Base-by-base conservation (phyloP, 2,888 invertebrate genomes). In the Pseudeuparius sepicola region DNA sequence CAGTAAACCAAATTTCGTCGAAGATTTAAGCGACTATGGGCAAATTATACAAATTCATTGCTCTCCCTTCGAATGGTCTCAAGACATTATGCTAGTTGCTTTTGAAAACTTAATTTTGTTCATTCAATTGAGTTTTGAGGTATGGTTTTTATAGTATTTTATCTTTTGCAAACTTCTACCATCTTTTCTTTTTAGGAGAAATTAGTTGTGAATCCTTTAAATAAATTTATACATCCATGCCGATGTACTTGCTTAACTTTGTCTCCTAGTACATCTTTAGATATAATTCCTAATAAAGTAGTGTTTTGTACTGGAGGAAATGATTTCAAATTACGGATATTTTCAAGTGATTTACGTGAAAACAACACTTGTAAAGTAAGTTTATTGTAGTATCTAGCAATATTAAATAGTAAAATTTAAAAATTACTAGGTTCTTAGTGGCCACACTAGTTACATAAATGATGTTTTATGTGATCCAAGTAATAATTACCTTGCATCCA, bases 371-470 rank as follows among this genome's bases (percentile, higher is more conserved):
- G 53, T 45, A 63, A 61, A 59, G 70, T 68, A 52, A 45, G 38
- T 33, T n/a, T n/a, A 14, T 34, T 32, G 5, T 13, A 29, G 12
- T 29, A 14, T 14, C 12, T 15, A 9, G 11, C 15, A 10, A 9
- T 25, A 10, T 7, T 6, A 25, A 25, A 25, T 25, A 25, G 6
- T 6, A 9, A 25, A 9, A 9, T 25, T 9, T 25, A 20, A 7
- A 25, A 7, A 7, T 25, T 25, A n/a, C 10, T 42, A 76, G 75
- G 56, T 69, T 33, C 52, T 76, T 20, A 60, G 62, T 41, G 77
- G 78, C 3, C 83, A 83, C 51, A 68, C 62, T 16, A 74, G 70
- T 54, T 83, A 78, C 52, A 66, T 83, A 9, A 84, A 84, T 56
- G 71, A 73, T 42, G 56, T 82, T 12, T 66, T 71, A 6, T 84